Conservation (phyloP, 2,113 vertebrate genomes). For the Myocastor coypus region DNA sequence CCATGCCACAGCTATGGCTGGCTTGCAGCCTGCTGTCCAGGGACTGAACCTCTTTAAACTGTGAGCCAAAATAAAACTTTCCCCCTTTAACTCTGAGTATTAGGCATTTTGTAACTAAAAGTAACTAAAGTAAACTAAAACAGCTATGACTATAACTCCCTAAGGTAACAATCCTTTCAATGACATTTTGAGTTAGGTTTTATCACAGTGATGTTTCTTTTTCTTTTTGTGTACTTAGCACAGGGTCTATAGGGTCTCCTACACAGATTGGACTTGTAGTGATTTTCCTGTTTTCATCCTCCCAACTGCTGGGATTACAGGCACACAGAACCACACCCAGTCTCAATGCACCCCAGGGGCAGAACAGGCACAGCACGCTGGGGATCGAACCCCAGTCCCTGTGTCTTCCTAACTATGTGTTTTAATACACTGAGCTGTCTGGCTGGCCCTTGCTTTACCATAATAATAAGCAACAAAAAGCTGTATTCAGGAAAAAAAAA, state of each 20-base stretch:
- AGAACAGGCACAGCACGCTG: no score
- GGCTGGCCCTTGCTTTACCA: neutral
- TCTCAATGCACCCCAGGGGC: no score
- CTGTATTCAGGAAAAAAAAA: neutral
- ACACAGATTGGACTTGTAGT: no score
- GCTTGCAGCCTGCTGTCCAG: neutral
- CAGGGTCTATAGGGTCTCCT: no score
- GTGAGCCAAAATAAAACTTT: neutral
- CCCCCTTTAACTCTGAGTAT: neutral
- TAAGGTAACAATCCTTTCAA: neutral
- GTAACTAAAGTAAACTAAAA: no score
- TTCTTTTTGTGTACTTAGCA: no score
- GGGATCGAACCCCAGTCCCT: no score
- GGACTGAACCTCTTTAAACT: neutral
- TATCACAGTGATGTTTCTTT: neutral
- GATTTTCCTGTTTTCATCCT: no score
- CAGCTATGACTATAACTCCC: neutral
- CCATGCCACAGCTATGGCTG: neutral
- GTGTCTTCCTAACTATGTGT: no score
- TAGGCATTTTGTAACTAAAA: neutral
- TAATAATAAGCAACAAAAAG: neutral
- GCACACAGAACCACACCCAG: no score
- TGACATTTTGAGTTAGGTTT: neutral
- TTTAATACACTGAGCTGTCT: no score
- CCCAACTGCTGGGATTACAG: no score